Conservation (phyloP, 2,888 invertebrate genomes). For the Adela reaumurella region DNA sequence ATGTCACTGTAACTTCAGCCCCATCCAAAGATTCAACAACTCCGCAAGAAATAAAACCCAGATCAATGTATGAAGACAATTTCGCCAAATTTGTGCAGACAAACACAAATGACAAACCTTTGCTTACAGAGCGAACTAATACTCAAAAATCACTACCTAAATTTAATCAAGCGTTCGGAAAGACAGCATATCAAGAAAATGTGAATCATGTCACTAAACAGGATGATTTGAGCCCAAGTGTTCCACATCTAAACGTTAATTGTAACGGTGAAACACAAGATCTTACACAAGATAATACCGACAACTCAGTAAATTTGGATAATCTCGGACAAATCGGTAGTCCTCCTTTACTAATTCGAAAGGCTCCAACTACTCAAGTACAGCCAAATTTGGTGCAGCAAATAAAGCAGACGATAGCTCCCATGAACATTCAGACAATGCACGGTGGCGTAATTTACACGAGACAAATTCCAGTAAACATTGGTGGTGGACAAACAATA, state of each 20-base stretch:
- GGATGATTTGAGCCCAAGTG: constrained; percentile 25
- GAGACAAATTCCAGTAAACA: constrained; percentile 65
- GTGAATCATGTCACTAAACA: constrained; percentile 22
- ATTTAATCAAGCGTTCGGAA: constrained; percentile 77
- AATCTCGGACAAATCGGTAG: constrained; percentile 34
- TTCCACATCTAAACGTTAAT: constrained; percentile 21
- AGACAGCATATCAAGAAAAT: constrained; percentile 60
- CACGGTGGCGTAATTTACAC: constrained; percentile 70
- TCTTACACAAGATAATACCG: constrained; percentile 28
- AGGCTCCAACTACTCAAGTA: constrained; percentile 26
- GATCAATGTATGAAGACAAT: constrained; percentile 54
- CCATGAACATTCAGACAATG: constrained; percentile 59
- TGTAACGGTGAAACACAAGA: constrained; percentile 24
- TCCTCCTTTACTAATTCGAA: constrained; percentile 38
- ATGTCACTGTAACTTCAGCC: constrained; percentile 16
- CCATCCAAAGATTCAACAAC: constrained; percentile 21
- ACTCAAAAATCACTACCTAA: constrained; percentile 58
- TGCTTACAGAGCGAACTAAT: constrained; percentile 27
- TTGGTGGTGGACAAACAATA: constrained; percentile 54
- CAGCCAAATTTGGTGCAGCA: constrained; percentile 39
- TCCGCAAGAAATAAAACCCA: constrained; percentile 45
- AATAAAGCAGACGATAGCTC: constrained; percentile 49
- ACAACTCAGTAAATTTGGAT: constrained; percentile 33
- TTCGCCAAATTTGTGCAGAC: constrained; percentile 54
- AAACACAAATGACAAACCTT: constrained; percentile 28